Percentiles rank a stretch among this genome's conserved stretches.
phyloP scores from a whole-genome alignment of 2,113 vertebrate genomes.

The Myrmecophaga tridactyla region DNA sequence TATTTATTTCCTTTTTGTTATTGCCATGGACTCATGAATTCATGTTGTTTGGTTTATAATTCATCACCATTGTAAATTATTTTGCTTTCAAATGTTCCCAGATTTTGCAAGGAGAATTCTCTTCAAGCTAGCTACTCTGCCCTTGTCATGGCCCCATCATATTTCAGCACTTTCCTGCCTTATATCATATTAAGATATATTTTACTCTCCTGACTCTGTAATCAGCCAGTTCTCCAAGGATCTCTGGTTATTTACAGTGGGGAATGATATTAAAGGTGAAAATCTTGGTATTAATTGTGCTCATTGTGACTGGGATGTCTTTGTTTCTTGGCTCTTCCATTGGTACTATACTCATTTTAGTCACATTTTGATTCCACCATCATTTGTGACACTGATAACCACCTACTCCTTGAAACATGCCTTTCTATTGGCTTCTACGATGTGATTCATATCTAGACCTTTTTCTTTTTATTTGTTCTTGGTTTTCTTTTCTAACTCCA shows the following conservation, averaged over 20 bases:
- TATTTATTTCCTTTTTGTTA: not conserved
- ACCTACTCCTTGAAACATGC: not conserved
- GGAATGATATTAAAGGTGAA: not conserved
- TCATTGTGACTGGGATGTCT: not conserved
- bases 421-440: not conserved
- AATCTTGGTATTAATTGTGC: not conserved
- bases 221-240: not conserved
- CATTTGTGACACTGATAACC: not conserved
- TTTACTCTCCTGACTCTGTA: not conserved
- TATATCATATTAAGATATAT: not conserved
- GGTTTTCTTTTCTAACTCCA: not conserved
- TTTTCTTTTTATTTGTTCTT: not conserved
- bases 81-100: not conserved
- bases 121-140: not conserved
- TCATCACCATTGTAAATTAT: not conserved
- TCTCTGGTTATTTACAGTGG: not conserved
- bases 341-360: not conserved
- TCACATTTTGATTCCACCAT: not conserved
- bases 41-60: not conserved
- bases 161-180: not conserved
- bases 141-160: not conserved
- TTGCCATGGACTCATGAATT: not conserved
- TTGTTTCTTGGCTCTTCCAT: not conserved
- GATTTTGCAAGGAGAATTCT: not conserved
- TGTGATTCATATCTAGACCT: not conserved